Evolutionary conservation across 2,113 vertebrate species (phyloP).

Genomic region (Colossoma macropomum): DNA sequence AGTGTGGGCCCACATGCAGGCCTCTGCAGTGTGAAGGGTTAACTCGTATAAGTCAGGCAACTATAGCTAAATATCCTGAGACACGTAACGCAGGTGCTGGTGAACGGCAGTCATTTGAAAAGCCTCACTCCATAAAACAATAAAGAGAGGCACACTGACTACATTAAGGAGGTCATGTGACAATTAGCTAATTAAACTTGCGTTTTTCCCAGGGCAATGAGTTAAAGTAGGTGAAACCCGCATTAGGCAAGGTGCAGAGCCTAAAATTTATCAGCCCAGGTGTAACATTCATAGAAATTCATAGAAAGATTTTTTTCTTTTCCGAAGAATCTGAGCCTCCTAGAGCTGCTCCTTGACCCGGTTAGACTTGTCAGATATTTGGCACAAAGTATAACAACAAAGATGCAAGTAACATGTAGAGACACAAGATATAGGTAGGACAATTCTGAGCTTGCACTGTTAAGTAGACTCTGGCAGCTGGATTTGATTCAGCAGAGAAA

Average conservation of each 20-base stretch:
- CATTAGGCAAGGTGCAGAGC: too few relatives aligned
- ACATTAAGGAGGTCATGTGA: not conserved
- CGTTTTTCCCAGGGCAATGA: not conserved
- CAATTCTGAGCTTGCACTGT: not conserved
- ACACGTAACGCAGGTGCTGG: too few relatives aligned
- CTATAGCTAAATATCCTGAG: too few relatives aligned
- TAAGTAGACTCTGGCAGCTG: not conserved
- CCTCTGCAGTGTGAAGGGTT: too few relatives aligned
- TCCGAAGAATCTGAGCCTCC: not conserved
- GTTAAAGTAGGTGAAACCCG: not conserved
- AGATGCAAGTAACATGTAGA: not conserved
- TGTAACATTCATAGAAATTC: not conserved
- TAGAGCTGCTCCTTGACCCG: not conserved
- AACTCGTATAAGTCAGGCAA: too few relatives aligned
- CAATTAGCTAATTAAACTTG: not conserved
- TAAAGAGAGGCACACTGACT: not conserved
- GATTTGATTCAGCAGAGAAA: not conserved
- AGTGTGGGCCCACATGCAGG: too few relatives aligned
- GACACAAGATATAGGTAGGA: not conserved
- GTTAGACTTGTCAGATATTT: not conserved
- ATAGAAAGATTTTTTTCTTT: not conserved
- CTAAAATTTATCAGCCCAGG: not conserved
- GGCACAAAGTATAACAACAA: not conserved
- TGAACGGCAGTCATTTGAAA: too few relatives aligned
- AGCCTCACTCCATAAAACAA: not conserved